Evolutionary conservation across 2,888 invertebrate species (phyloP), one percentile per base, ranked within the genome.

Genomic region (Ormyrus labotus): DNA sequence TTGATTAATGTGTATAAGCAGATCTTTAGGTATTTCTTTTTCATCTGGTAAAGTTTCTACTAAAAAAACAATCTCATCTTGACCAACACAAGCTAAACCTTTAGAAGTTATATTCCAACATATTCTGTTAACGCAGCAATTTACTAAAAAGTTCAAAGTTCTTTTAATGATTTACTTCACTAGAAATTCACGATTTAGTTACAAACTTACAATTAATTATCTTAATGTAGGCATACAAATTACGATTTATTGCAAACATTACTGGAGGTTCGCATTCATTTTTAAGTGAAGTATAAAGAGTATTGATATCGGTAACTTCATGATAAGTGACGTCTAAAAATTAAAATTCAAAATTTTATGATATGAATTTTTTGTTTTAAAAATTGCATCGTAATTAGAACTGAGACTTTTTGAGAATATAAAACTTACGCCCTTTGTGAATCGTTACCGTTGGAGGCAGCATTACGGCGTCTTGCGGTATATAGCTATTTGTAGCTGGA

Each of bases 61-160:
- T 58, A 96, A 88, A 78, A 96, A 93, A 65, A 96, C 93, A 34
- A 97, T 92, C 91, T 97, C 97, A 88, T 96, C 96, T 88, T 96
- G 96, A 2, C 96, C 96, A 19, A 96, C 96, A 79, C 94, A 94
- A 80, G 94, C 94, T 89, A 97, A 92, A 11, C 97, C 97, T 84
- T 93, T 92, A 0, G 96, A 95, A 45, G 95, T 94, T 85, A 96
- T 94, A 88, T 95, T 95, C 93, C 96, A 96, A 81, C 94, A 94
- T 81, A 92, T 92, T 84, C 93, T 93, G 86, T 95, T 94, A 82
- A 95, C 93, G 88, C 95, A 95, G 88, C 96, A 96, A 86, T 94
- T 94, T 92, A 96, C 96, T 95, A 87, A 53, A 92, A 91, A 64
- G 51, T 60, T 73, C 1, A 50, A 10, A 9, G 13, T 75, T 57